A percentile compares a stretch with the other conserved stretches of the same genome.
These are phyloP conservation scores for Amblyteles armatorius DNA, from an alignment of 2,888 invertebrate species.

Conservation along the genomic window DNA sequence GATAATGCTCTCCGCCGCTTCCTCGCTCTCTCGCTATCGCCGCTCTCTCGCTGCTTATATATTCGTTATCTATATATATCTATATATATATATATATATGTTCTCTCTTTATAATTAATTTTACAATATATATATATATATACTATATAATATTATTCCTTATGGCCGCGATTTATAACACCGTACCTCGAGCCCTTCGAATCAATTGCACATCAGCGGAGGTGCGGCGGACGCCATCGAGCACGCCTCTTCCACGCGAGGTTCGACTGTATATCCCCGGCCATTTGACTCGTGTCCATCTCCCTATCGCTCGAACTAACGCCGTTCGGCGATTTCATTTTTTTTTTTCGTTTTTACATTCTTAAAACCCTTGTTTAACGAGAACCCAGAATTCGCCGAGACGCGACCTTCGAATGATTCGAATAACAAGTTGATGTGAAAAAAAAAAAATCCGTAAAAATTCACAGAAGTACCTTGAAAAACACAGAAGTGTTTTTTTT, in stretches of 20 bases:
- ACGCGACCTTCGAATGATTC: no score
- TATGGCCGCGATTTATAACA: slow-evolving; percentile 63
- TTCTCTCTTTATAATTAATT: slow-evolving; percentile 68
- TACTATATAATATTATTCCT: slow-evolving; percentile 54
- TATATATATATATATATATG: slow-evolving; percentile 44
- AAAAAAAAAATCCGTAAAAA: no score
- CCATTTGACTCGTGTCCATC: slow-evolving; percentile 66
- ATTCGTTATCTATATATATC: slow-evolving; percentile 53
- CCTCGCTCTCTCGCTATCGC: slow-evolving; percentile 51
- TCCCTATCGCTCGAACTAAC: slow-evolving; percentile 48
- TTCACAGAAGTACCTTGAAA: no score
- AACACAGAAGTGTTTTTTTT: neutral
- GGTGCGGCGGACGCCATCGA: slow-evolving; percentile 5
- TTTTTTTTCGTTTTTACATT: neutral
- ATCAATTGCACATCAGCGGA: slow-evolving; percentile 65
- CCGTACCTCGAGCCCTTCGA: slow-evolving; percentile 56
- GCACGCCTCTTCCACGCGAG: slow-evolving; percentile 13
- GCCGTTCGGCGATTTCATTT: slow-evolving; percentile 3
- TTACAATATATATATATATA: slow-evolving; percentile 54
- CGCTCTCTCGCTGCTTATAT: slow-evolving; percentile 51
- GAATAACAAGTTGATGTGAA: no score
- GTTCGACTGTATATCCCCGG: slow-evolving; percentile 58
- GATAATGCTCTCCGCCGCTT: slow-evolving; percentile 55
- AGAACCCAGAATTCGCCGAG: no score
- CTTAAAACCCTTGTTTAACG: neutral